These are phyloP conservation scores for Aethina tumida DNA, from an alignment of 1,140 invertebrate species.

Conservation along the genomic window DNA sequence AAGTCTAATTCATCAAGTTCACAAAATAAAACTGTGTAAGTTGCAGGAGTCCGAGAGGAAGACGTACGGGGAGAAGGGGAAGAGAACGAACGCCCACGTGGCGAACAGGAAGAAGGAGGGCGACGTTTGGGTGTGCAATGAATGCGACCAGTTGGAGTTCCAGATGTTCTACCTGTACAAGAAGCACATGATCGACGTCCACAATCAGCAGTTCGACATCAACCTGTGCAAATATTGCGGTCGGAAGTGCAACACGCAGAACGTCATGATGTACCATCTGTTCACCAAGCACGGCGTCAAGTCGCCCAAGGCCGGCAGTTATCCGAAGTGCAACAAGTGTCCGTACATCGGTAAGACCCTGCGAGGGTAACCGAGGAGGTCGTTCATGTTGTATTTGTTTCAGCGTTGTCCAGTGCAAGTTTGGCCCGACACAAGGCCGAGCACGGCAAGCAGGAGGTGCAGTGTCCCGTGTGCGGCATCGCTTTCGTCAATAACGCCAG, in stretches of 20 bases:
- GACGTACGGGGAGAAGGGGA: slow-evolving; percentile 18
- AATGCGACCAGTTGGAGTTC: slow-evolving; percentile 48
- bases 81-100: slow-evolving; percentile 9
- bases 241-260: slow-evolving; percentile 61
- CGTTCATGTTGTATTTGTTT: slow-evolving; percentile 4
- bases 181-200: slow-evolving; percentile 69
- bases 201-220: slow-evolving; percentile 68
- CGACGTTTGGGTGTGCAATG: slow-evolving; percentile 40
- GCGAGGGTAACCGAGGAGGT: no score
- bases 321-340: slow-evolving; percentile 71
- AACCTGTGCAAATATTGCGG: slow-evolving; percentile 79
- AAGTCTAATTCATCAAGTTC: slow-evolving; percentile 20
- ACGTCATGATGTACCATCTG: slow-evolving; percentile 68
- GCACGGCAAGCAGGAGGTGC: slow-evolving; percentile 39
- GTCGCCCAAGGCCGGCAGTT: slow-evolving; percentile 54
- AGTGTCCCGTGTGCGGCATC: slow-evolving; percentile 42
- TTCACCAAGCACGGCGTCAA: slow-evolving; percentile 69
- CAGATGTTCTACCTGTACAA: slow-evolving; percentile 66
- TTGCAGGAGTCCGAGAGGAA: slow-evolving; percentile 13
- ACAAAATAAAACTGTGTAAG: slow-evolving; percentile 26
- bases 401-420: slow-evolving; percentile 47
- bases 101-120: slow-evolving; percentile 33
- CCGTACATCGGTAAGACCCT: slow-evolving; percentile 49
- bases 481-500: slow-evolving; percentile 39
- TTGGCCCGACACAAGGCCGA: slow-evolving; percentile 54